A percentile compares a stretch with the other conserved stretches of the same genome.
Conservation (phyloP, 2,113 vertebrate species). For the Ciconia maguari region DNA sequence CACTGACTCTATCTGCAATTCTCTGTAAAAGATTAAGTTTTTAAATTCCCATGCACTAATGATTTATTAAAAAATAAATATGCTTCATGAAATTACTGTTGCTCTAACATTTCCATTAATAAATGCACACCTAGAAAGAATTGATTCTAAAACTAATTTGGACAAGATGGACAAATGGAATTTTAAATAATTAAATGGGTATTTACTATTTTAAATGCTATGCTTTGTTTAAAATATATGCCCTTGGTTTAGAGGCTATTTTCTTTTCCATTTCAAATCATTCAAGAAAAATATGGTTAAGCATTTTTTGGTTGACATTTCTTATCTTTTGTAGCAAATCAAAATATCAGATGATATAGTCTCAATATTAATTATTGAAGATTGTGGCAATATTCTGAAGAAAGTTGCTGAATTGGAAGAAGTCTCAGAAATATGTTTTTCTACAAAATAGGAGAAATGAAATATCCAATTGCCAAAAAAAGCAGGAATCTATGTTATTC, state of each 20-base stretch:
- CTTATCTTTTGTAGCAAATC: neutral
- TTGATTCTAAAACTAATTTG: neutral
- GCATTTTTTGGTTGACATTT: neutral
- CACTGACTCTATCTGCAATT: constrained; percentile 22
- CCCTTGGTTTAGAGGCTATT: neutral
- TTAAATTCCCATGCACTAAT: constrained; percentile 11
- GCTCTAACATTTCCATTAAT: neutral
- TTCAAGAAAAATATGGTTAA: neutral
- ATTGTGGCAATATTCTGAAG: neutral
- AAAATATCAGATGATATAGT: neutral
- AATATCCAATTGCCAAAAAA: neutral
- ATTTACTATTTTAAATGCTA: neutral
- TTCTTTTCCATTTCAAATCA: neutral
- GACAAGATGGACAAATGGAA: neutral
- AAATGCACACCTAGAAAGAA: neutral
- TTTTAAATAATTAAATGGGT: neutral
- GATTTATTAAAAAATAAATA: constrained; percentile 40
- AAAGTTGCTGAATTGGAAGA: neutral
- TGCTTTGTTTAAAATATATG: neutral
- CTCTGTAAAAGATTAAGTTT: constrained; percentile 50
- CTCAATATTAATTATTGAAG: neutral
- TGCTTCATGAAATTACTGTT: neutral
- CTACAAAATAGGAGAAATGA: neutral
- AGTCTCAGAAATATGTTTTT: neutral
- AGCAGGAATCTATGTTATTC: neutral